These are phyloP conservation scores for Theristicus caerulescens DNA, from an alignment of 2,113 vertebrate species.

Conservation along the genomic window DNA sequence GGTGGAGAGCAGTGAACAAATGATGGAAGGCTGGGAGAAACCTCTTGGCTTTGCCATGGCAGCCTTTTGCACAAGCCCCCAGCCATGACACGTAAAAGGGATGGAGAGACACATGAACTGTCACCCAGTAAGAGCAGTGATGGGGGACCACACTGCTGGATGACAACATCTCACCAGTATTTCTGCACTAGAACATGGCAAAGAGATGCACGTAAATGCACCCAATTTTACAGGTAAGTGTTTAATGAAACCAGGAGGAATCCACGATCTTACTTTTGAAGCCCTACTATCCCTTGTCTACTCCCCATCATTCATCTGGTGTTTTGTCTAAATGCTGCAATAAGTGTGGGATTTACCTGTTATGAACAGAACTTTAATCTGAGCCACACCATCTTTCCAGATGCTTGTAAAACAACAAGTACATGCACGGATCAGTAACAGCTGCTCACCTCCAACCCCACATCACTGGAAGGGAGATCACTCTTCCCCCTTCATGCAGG, in stretches of 20 bases:
- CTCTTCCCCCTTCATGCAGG: neutral
- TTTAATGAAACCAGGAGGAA: neutral
- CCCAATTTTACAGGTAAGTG: neutral
- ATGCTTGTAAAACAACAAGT: neutral
- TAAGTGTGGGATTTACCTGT: neutral
- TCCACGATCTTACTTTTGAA: neutral
- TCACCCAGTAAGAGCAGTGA: neutral
- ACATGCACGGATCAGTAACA: neutral
- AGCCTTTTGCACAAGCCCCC: neutral
- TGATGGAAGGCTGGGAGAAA: neutral
- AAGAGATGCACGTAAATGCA: neutral
- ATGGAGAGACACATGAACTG: neutral
- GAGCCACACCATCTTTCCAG: neutral
- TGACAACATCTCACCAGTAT: neutral
- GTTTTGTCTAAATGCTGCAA: neutral
- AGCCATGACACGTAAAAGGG: neutral
- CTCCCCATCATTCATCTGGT: neutral
- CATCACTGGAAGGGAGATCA: accelerated
- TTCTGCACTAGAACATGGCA: neutral
- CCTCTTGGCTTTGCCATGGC: neutral
- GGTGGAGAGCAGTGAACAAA: neutral
- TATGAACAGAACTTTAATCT: neutral
- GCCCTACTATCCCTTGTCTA: neutral
- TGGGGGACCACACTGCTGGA: neutral
- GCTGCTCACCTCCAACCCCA: neutral